Base-by-base conservation (phyloP, 1,140 invertebrate species). In the Brachionus plicatilis region DNA sequence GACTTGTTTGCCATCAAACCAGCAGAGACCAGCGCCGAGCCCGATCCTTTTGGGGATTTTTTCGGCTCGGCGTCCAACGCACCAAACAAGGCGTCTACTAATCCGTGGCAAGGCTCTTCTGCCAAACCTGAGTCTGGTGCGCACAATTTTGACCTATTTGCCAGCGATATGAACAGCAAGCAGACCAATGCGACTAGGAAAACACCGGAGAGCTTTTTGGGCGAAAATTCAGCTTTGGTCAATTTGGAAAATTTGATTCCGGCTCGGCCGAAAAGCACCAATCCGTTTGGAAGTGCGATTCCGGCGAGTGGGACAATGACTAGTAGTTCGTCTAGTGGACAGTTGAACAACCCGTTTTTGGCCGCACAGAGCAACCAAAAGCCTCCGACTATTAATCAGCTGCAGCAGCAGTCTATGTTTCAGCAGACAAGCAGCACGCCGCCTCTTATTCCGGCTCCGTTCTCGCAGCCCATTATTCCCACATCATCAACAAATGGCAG, bases 191-290 rank as follows among this genome's bases (percentile, higher is more conserved):
- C 43, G 20, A 65, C 65, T 82, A 47, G 82, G 29, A 83, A 83
- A 83, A 83, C 82, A 20, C 82, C 82, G 5, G 82, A 83, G 12
- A 83, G 82, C 41, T 83, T 83, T 47, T 37, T 83, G 8, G 82
- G 82, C 8, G 82, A 83, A 33, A 83, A 83, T 45, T 72, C 53
- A 9, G 24, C 60, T 29, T 11, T 83, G 11, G 82, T 83, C 24
- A 83, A 83, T 83, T 43, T 83, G n/a, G 82, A 83, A 37, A 83
- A 83, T 53, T 70, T 70, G 41, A 68, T 83, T 37, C 82, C 60
- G 11, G 20, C 60, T 12, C 41, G 60, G 27, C 60, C 82, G 7
- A 68, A 47, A 56, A 68, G 60, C 37, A 83, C 82, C 6, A 83
- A 83, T 83, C 82, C 82, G 20, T 83, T 83, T 14, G 65, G 82